These are phyloP conservation scores for Turritopsis dohrnii DNA, from an alignment of 30 jellyfish, hydroid and myxozoan species.

Conservation along the genomic window DNA sequence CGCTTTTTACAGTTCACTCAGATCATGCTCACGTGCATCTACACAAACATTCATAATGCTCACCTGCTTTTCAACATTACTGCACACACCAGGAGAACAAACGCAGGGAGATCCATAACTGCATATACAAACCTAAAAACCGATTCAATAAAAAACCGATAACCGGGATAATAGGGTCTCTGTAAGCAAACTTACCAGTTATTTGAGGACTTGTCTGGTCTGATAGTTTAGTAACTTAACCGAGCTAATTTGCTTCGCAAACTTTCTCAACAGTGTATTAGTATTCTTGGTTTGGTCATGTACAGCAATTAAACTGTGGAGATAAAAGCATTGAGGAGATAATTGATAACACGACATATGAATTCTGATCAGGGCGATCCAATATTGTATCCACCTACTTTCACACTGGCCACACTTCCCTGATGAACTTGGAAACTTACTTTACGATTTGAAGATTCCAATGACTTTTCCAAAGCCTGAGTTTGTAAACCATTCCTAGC, in stretches of 20 bases:
- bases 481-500: background rate
- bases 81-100: background rate
- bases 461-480: background rate
- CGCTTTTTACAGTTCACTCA: background rate
- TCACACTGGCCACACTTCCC: too few species aligned
- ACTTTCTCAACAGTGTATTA: too few species aligned
- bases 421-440: background rate
- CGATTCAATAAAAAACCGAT: background rate
- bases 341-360: too few species aligned
- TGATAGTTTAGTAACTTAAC: too few species aligned
- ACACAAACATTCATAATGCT: background rate
- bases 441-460: background rate
- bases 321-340: too few species aligned
- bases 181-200: too few species aligned
- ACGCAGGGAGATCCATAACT: background rate
- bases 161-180: background rate
- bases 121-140: background rate
- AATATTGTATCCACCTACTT: too few species aligned
- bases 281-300: too few species aligned
- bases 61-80: background rate
- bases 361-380: too few species aligned
- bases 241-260: too few species aligned
- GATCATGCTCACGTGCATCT: background rate
- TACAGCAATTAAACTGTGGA: too few species aligned
- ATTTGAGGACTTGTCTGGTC: too few species aligned